Evolutionary conservation across 2,888 invertebrate species (phyloP).

Genomic region (Drosophila engyochracea): DNA sequence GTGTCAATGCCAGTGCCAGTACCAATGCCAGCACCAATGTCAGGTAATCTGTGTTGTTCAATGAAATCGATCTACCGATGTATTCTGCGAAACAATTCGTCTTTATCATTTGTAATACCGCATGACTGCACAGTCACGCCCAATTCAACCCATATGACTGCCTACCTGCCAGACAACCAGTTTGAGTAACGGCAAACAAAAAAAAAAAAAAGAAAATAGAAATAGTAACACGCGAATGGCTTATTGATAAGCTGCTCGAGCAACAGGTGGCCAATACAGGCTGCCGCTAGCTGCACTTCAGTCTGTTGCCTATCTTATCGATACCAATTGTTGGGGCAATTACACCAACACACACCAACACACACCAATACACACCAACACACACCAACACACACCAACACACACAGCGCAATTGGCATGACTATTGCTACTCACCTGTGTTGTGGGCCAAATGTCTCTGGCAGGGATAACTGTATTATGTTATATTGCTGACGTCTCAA

Average conservation of each 20-base stretch:
- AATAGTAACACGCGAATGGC: constrained; percentile 17
- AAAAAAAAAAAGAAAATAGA: background rate
- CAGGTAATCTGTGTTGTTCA: no score
- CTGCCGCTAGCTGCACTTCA: constrained; percentile 33
- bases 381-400: constrained; percentile 10
- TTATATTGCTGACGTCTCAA: constrained; percentile 43
- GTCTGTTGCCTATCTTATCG: constrained; percentile 47
- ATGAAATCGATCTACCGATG: no score
- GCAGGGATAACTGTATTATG: constrained; percentile 52
- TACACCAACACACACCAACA: constrained; percentile 2
- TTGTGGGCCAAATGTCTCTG: constrained; percentile 39
- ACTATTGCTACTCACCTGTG: constrained; percentile 39
- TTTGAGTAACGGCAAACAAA: constrained; percentile 16
- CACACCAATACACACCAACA: constrained; percentile 6
- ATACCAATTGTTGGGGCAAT: constrained; percentile 35
- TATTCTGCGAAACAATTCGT: constrained; percentile 4
- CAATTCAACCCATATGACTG: background rate
- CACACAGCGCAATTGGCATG: constrained; percentile 20
- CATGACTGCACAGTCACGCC: constrained; percentile 12
- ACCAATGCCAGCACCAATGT: no score
- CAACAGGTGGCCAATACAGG: constrained; percentile 48
- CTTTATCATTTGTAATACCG: constrained; percentile 1
- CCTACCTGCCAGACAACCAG: background rate
- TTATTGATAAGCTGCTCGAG: constrained; percentile 39
- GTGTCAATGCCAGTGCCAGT: no score